Base-by-base conservation (phyloP, 2,888 invertebrate genomes). In the Nymphalis urticae region DNA sequence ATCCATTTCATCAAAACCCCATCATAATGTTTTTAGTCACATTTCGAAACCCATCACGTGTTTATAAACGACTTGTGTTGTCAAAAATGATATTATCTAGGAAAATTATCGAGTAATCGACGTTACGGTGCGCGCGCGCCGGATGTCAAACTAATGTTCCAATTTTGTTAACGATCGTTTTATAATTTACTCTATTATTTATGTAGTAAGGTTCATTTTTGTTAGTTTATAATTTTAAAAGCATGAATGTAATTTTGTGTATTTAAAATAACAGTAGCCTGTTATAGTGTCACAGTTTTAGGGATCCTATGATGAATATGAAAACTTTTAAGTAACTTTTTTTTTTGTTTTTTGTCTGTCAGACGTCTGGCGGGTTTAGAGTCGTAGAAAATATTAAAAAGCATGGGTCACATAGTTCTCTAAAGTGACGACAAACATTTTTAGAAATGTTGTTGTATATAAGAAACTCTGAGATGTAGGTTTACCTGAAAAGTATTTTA, bases 91-190 rank as follows among this genome's bases (percentile, higher is more conserved):
- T 81, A 77, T 83, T 84, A 91, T 91, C 90, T 85, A 75, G 75
- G 81, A 75, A 90, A 92, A 92, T 91, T 92, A 92, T 92, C 91
- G 85, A 89, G 84, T 92, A 91, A 90, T 90, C 90, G 89, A 83
- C 86, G 88, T 84, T 83, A 86, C 84, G 87, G 83, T 89, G 90
- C 90, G 89, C 88, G 79, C 82, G 83, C 89, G 90, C 86, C 88
- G 90, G 89, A 89, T 89, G 90, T 87, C 88, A 85, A 85, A 82
- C 83, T 81, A 82, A 85, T 85, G 82, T 79, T 80, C 78, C 78
- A 77, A 73, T 69, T 51, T 62, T 36, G 66, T 64, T 74, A 76
- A 74, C 19, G 24, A 48, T 48, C 10, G 13, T 42, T 24, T 1
- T 5, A 48, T 48, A 61, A 68, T 75, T 54, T 72, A 70, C 75